Evolutionary conservation across 1,140 invertebrate genomes (phyloP).

Genomic region (Calliphora vicina): DNA sequence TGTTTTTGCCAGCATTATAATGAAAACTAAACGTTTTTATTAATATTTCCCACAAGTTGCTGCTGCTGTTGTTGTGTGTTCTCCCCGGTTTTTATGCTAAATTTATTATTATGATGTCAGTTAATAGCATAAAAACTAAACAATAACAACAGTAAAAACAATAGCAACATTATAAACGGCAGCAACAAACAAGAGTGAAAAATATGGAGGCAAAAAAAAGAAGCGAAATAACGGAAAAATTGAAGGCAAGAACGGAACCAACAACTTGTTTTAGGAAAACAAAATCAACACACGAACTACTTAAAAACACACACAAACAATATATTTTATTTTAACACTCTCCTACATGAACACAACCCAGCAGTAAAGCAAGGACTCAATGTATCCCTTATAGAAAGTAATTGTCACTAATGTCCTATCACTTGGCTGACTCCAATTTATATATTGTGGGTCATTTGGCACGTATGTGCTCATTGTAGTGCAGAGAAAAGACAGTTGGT

Average conservation of each 20-base stretch:
- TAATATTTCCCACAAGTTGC: not conserved
- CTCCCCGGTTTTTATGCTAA: not conserved
- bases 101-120: conserved; percentile 17
- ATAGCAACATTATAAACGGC: not conserved
- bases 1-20: not conserved
- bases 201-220: not conserved
- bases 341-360: too few relatives aligned
- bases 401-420: too few relatives aligned
- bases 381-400: too few relatives aligned
- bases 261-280: not conserved
- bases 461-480: too few relatives aligned
- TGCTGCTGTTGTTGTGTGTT: not conserved
- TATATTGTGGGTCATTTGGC: too few relatives aligned
- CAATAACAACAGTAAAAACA: not conserved
- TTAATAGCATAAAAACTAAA: not conserved
- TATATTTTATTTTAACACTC: not conserved
- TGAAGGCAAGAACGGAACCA: not conserved
- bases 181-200: not conserved
- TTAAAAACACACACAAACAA: not conserved
- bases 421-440: too few relatives aligned
- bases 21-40: conserved; percentile 12
- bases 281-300: not conserved
- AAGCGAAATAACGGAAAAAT: not conserved
- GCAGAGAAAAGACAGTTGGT: too few relatives aligned
- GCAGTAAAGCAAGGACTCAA: too few relatives aligned